Conservation (phyloP, 2,797 vertebrate genomes). For the Chromobotia macracanthus region DNA sequence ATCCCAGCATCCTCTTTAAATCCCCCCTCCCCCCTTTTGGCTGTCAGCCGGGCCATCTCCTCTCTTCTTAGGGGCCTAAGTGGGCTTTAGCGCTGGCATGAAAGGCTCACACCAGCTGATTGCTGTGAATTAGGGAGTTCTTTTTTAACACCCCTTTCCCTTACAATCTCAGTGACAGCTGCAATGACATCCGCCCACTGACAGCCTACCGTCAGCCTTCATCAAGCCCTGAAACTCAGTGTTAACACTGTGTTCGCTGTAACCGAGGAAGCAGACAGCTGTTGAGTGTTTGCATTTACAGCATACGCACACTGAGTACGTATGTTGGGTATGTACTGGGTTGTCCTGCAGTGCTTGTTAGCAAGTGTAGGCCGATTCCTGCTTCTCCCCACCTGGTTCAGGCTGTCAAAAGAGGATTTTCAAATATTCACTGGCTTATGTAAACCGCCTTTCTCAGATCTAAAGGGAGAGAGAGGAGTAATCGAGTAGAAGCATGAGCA, state of each 20-base stretch:
- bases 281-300: conserved; percentile 35
- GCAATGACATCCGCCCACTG: conserved; percentile 28
- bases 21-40: background rate
- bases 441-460: conserved; percentile 51
- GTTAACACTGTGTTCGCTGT: conserved; percentile 25
- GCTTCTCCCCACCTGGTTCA: conserved; percentile 39
- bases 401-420: conserved; percentile 55
- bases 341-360: conserved; percentile 50
- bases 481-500: conserved; percentile 26
- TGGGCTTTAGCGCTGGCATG: conserved; percentile 32
- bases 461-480: conserved; percentile 16
- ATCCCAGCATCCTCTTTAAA: conserved; percentile 38
- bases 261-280: conserved; percentile 26
- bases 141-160: conserved; percentile 28
- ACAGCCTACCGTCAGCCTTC: too few species aligned
- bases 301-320: conserved; percentile 18
- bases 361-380: conserved; percentile 28
- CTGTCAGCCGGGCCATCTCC: conserved; percentile 40
- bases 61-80: conserved; percentile 29
- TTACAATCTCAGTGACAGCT: conserved; percentile 32
- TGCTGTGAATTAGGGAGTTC: conserved; percentile 51
- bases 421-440: conserved; percentile 61
- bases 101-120: conserved; percentile 50
- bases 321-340: conserved; percentile 25
- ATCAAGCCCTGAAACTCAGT: conserved; percentile 36